Base-by-base conservation (phyloP, 2,888 invertebrate genomes). In the Matsumyia berberina region DNA sequence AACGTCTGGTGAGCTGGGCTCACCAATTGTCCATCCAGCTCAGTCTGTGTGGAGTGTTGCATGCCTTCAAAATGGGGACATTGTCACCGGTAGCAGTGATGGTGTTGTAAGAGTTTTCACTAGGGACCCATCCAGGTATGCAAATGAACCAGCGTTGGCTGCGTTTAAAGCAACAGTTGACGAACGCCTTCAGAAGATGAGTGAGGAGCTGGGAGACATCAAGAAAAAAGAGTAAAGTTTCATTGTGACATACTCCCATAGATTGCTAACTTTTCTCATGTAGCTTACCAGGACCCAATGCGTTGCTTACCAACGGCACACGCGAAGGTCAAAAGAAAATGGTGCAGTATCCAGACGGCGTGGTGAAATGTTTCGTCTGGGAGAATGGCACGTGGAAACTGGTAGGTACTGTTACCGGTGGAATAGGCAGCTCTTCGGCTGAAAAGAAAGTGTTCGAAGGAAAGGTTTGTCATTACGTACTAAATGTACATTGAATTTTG, bases 41-140 rank as follows among this genome's bases (percentile, higher is more conserved):
- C 95, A 96, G 86, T 97, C 97, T 0, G 95, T 98, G 0, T 99
- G 99, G 99, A 93, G 94, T 17, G 96, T 98, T 1, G 93, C 95
- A 11, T 94, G 95, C 69, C 92, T 99, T 19, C 92, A 93, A 5
- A 98, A 98, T 92, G 96, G 96, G 0, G 99, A 99, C 91, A 94
- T 99, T 88, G 97, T 96, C 12, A 95, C 97, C 42, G 99, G 98
- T 78, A 93, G 92, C 73, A 97, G 97, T 92, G 98, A 99, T 91
- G 97, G 97, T 0, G 89, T 96, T 0, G 94, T 98, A 0, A 94
- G 98, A 77, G 94, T 99, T 44, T 99, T 98, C 90, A 96, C 97
- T 0, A 93, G 93, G 77, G 94, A 96, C 88, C 93, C 95, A 0
- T 91, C 92, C 0, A 93, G 96, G n/a, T 94, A 93, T 85, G 98